Evolutionary conservation across 2,113 vertebrate species (phyloP), one percentile per base, ranked within the genome.

Genomic region (Macaca nemestrina): DNA sequence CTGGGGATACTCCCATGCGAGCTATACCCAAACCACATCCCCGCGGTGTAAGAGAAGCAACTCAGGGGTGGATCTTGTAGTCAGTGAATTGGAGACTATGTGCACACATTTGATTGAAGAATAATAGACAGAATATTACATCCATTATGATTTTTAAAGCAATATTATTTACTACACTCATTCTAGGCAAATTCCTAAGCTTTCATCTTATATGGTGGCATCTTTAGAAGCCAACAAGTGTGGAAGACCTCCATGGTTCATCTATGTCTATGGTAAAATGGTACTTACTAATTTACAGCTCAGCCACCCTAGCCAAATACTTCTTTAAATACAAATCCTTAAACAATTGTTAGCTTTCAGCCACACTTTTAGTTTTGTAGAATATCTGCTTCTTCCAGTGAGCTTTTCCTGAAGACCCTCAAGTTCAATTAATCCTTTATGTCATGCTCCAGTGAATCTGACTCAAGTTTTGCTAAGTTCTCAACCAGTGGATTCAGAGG

Each of bases 181-280:
- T 64, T 5, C 88, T 88, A 0, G 5, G 92, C 89, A 90, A 91
- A 94, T 91, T 94, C 76, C 25, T 78, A 88, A 13, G 12, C 95
- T 88, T 96, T 98, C 97, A 97, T 98, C 96, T 98, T 95, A 70
- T 70, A 84, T 30, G 95, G 83, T 89, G 97, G 97, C 91, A 87
- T 96, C 96, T 98, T 93, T 67, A 87, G 88, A 94, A 96, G 97
- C 88, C 84, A 96, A 64, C 76, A 87, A 92, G 67, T 97, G 30
- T 76, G 87, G 55, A 55, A 78, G 48, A 97, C 55, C 48, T 35
- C 0, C 1, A 12, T 0, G 0, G 61, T 70, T 57, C 79, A 13
- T 67, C 0, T 12, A n/a, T 81, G 91, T n/a, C 12, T 0, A 0
- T 81, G 57, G 55, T 61, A 94, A 88, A 82, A 48, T 72, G 90